A percentile compares a stretch with the other conserved stretches of the same genome.
Evolutionary conservation across 1,140 invertebrate genomes (phyloP).

Genomic region (Heliconius nattereri): DNA sequence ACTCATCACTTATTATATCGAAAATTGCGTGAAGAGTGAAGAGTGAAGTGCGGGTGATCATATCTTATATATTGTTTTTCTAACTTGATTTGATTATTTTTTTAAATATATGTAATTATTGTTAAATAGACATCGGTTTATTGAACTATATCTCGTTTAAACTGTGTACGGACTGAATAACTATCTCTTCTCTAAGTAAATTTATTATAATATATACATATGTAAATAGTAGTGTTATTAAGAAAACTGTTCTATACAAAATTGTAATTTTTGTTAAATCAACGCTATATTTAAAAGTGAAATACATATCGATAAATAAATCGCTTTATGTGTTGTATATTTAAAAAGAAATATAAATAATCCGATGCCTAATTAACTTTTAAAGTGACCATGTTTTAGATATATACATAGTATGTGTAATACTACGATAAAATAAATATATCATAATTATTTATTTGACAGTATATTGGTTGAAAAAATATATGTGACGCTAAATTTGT

Average conservation of each 20-base stretch:
- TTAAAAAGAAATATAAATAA: not conserved
- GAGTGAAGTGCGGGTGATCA: too few relatives aligned
- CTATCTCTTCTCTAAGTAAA: not conserved
- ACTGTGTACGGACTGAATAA: not conserved
- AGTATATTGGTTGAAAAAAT: not conserved
- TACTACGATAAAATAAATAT: not conserved
- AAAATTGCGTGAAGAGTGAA: too few relatives aligned
- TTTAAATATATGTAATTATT: not conserved
- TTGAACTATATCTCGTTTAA: not conserved
- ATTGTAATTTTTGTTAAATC: not conserved
- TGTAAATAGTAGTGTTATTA: not conserved
- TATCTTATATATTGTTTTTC: not conserved
- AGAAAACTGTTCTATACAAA: not conserved
- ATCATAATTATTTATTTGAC: not conserved
- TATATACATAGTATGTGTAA: not conserved
- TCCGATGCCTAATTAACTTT: conserved; percentile 11
- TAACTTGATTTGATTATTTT: not conserved
- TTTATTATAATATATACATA: not conserved
- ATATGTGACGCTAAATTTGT: not conserved
- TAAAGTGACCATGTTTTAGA: not conserved
- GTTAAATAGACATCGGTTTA: conserved; percentile 13
- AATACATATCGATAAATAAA: not conserved
- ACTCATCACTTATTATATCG: too few relatives aligned
- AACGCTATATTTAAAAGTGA: not conserved
- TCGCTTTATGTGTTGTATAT: not conserved